A percentile compares a stretch with the other conserved stretches of the same genome.
phyloP scores from a whole-genome alignment of 2,113 vertebrate genomes.

The Mesembrinibis cayennensis region DNA sequence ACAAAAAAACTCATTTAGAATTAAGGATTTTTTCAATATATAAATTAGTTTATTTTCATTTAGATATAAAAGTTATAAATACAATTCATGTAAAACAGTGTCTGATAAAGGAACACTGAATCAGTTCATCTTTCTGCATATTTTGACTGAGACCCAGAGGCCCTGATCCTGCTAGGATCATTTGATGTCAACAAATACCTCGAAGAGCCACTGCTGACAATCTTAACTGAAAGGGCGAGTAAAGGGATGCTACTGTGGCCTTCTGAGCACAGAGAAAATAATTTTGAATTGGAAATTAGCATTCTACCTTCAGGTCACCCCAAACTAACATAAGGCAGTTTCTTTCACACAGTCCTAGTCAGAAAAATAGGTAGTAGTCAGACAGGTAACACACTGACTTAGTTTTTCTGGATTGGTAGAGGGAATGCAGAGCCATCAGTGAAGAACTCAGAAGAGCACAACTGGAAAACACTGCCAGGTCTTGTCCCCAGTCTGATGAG shows the following conservation, averaged over 20 bases:
- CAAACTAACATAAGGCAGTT: background rate
- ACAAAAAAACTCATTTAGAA: background rate
- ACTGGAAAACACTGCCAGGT: background rate
- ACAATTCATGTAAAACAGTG: constrained; percentile 52
- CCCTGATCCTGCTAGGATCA: background rate
- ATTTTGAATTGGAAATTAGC: background rate
- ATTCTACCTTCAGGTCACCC: background rate
- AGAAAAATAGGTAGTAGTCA: background rate
- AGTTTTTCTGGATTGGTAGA: background rate
- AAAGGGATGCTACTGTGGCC: background rate
- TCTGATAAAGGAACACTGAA: background rate
- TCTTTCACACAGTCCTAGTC: background rate
- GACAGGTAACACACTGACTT: background rate
- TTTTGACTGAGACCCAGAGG: background rate
- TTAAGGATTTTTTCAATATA: constrained; percentile 18
- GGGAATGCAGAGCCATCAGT: background rate
- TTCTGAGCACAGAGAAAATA: background rate
- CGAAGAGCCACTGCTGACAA: background rate
- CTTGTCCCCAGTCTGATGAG: background rate
- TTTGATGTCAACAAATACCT: background rate
- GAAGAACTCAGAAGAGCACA: background rate
- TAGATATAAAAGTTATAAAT: constrained; percentile 76
- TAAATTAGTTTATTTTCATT: constrained; percentile 76
- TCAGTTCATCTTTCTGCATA: background rate
- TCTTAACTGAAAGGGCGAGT: background rate